phyloP scores from a whole-genome alignment of 2,113 vertebrate genomes.

The Neodon shergylaensis region DNA sequence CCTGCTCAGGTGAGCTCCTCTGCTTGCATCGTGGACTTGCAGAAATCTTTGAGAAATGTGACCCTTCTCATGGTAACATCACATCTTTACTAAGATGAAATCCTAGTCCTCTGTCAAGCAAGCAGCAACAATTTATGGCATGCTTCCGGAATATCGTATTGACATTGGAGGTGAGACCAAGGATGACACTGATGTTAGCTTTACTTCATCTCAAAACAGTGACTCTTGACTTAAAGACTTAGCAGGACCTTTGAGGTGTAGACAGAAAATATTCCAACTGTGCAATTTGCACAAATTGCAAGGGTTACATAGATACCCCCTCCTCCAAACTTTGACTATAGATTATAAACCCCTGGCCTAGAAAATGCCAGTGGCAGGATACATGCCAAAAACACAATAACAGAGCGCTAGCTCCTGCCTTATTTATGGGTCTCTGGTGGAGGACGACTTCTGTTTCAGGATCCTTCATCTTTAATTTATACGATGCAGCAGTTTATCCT shows the following conservation, averaged over 20 bases:
- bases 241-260: neutral
- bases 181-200: neutral
- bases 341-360: neutral
- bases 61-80: neutral
- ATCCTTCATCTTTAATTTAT: conserved; percentile 79
- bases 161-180: conserved; percentile 15
- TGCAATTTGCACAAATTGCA: conserved; percentile 8
- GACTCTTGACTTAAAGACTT: neutral
- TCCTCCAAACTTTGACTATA: neutral
- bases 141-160: neutral
- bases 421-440: conserved; percentile 42
- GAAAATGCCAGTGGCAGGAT: neutral
- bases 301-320: neutral
- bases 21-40: neutral
- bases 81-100: conserved; percentile 24
- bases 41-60: neutral
- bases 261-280: neutral
- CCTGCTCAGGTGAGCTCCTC: conserved; percentile 39
- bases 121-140: neutral
- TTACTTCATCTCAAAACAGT: neutral
- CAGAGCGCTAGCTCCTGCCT: neutral
- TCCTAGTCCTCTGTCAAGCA: neutral
- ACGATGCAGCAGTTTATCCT: conserved; percentile 41
- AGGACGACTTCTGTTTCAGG: conserved; percentile 36
- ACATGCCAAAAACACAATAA: neutral